Evolutionary conservation across 1,140 invertebrate genomes (phyloP), one percentile per base, ranked within the genome.

Genomic region (Dendroctonus ponderosae): DNA sequence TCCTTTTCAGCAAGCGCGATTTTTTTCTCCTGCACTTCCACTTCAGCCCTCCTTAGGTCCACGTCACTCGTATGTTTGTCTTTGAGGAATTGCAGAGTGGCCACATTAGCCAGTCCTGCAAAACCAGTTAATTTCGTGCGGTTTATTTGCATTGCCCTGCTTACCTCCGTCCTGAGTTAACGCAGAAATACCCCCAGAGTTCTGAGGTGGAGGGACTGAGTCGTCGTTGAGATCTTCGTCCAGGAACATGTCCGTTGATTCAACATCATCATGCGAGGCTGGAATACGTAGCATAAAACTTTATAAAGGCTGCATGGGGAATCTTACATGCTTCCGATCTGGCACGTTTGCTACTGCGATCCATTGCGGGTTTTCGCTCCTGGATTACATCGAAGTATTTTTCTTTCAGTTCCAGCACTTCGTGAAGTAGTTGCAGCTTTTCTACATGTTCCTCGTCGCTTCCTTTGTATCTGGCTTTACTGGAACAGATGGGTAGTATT

Each of bases 371-470:
- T 48, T 67, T 67, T 53, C 61, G 60, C 43, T 67, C 65, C 48
- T 67, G 65, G 14, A 67, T 61, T 8, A 67, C 58, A 54, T 67
- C 65, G 48, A 67, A 67, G 49, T 67, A 67, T 52, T 67, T 67
- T 43, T 67, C 65, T 67, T 67, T 67, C 0, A 67, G 43, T 8
- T 49, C 57, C 37, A 67, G 37, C 0, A 67, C 65, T 56, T 67
- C 65, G 14, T 61, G 57, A 41, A 67, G 53, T 51, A 67, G 49
- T 67, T 67, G 65, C 39, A 67, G 51, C 56, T 67, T 67, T 48
- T 67, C 65, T 14, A 26, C 26, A 40, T 67, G 65, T 61, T 67
- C 65, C 11, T 67, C 65, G 42, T 67, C 65, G 26, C 65, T 67
- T 40, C 65, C 65, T 61, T 61, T 67, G 39, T 67, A 67, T 15